Conservation (phyloP, 2,797 vertebrate genomes). For the Dermochelys coriacea region DNA sequence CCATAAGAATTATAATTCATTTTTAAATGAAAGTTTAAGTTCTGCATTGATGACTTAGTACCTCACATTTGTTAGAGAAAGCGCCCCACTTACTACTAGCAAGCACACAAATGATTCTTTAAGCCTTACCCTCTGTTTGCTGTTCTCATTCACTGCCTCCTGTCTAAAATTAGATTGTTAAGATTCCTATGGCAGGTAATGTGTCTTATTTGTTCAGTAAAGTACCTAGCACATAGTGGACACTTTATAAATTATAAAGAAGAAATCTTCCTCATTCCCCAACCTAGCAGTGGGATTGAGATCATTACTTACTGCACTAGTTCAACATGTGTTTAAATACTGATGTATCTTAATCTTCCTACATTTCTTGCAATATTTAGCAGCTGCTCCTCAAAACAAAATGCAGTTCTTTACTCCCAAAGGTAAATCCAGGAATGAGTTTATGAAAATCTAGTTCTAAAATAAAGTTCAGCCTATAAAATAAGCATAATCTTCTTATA, state of each 20-base stretch:
- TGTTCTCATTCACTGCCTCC: background rate
- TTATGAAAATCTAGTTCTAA: background rate
- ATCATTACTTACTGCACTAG: constrained; percentile 1
- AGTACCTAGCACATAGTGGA: background rate
- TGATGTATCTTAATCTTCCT: background rate
- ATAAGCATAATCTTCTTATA: background rate
- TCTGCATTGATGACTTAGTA: constrained; percentile 6
- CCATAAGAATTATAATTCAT: constrained; percentile 22
- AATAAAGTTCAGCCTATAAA: background rate
- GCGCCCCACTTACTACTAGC: background rate
- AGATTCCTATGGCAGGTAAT: background rate
- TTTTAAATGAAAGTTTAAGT: constrained; percentile 2
- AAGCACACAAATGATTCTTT: background rate
- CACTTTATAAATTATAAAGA: background rate
- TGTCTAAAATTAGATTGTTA: background rate
- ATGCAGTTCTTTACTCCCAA: background rate
- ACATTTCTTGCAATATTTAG: background rate
- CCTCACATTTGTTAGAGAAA: background rate
- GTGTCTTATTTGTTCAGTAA: constrained; percentile 17
- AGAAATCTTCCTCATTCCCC: background rate
- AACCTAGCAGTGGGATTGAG: background rate
- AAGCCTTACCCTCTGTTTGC: background rate
- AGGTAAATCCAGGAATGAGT: background rate
- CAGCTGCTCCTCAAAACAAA: constrained; percentile 22
- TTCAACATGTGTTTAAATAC: constrained; percentile 1